Base-by-base conservation (phyloP, 2,113 vertebrate genomes). In the Condylura cristata region DNA sequence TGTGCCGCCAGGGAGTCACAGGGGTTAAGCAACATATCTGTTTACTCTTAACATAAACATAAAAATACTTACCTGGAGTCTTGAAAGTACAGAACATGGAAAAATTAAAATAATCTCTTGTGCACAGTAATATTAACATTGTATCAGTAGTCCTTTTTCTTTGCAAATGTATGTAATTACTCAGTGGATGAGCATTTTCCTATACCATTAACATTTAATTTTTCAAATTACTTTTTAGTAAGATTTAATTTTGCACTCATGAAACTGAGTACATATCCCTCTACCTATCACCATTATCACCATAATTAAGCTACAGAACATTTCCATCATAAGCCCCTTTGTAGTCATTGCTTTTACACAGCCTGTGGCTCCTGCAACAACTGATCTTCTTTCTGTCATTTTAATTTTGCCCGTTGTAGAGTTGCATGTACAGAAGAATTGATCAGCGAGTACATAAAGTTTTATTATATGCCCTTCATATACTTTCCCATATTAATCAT, bases 111-210 rank as follows among this genome's bases (percentile, higher is more conserved):
- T 88, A 30, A 71, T 81, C 14, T 71, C 48, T 76, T 72, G 65
- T 90, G 46, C 34, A 76, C 61, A 61, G 17, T 37, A 70, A 8
- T 60, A 32, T 72, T 60, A 74, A n/a, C 66, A 61, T 46, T 90
- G 28, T 46, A 58, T 87, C 91, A 71, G 37, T 93, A 34, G 17
- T 86, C n/a, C n/a, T 83, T 87, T 75, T 91, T 72, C 78, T 91
- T 12, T 89, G 71, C 81, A 85, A 68, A 79, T 84, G 16, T 70
- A 41, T 81, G 0, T 56, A 66, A 53, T 79, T 92, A 71, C 18
- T 71, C 30, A 82, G 11, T 41, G 46, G 41, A 74, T 80, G n/a
- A 53, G 12, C 30, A 79, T 89, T 93, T 85, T 66, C 22, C 2
- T 85, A 13, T 75, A 51, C 13, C 30, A 66, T 78, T 71, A 66